Conservation (phyloP, 1,140 invertebrate species). For the Drosophila triauraria region DNA sequence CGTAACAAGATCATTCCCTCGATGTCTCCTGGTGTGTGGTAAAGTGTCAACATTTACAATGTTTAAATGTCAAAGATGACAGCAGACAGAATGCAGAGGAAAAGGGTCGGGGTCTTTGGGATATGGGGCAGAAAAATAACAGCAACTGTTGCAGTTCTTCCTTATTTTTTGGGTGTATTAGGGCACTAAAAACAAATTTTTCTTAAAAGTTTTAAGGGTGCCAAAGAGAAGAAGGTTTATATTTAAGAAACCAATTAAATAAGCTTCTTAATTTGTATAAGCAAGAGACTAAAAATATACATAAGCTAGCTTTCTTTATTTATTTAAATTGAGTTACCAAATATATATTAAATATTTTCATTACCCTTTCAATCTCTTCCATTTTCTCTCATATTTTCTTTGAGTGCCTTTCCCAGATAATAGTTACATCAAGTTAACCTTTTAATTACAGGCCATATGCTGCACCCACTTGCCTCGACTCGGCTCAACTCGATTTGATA, state of each 20-base stretch:
- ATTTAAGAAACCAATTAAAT: too few relatives aligned
- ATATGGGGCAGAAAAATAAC: slow-evolving; percentile 19
- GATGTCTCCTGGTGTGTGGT: slow-evolving; percentile 65
- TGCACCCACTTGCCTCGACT: slow-evolving; percentile 70
- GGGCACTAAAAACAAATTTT: background rate
- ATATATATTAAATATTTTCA: background rate
- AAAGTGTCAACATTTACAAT: slow-evolving; percentile 84
- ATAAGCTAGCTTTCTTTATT: too few relatives aligned
- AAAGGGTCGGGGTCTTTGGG: background rate
- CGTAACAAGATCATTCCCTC: slow-evolving; percentile 75
- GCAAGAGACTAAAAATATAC: too few relatives aligned
- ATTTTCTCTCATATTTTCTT: background rate
- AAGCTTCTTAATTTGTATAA: too few relatives aligned
- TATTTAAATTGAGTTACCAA: too few relatives aligned
- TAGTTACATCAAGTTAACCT: slow-evolving; percentile 80
- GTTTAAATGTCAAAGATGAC: slow-evolving; percentile 81
- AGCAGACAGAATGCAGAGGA: slow-evolving; percentile 37
- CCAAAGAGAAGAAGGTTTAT: background rate
- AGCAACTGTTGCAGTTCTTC: slow-evolving; percentile 58
- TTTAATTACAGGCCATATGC: slow-evolving; percentile 78
- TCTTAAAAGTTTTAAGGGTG: background rate
- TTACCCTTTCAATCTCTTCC: too few relatives aligned
- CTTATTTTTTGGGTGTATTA: background rate
- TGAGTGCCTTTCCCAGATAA: slow-evolving; percentile 38
- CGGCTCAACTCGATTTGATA: slow-evolving; percentile 12